A percentile compares a stretch with the other conserved stretches of the same genome.
Conservation (phyloP, 2,888 invertebrate genomes). For the Heliconius sara region DNA sequence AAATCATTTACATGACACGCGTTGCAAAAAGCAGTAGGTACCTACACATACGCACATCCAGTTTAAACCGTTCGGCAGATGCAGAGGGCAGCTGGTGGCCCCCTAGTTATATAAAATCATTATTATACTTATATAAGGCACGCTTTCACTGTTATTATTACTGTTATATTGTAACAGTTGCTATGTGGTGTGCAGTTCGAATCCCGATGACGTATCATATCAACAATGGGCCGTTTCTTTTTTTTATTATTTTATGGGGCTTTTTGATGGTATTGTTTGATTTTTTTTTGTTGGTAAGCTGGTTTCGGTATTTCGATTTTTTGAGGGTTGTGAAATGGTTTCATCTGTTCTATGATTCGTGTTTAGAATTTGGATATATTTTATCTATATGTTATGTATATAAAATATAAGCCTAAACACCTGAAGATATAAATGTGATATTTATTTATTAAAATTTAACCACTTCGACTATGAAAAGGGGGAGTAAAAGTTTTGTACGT, state of each 20-base stretch:
- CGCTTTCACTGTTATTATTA: slow-evolving; percentile 82
- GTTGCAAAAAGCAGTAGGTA: slow-evolving; percentile 33
- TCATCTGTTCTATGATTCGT: not conserved
- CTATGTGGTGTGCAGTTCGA: slow-evolving; percentile 52
- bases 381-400: too few species aligned
- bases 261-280: not conserved
- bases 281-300: not conserved
- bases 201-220: slow-evolving; percentile 12
- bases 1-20: slow-evolving; percentile 41
- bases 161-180: slow-evolving; percentile 67
- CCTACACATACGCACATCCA: slow-evolving; percentile 22
- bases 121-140: slow-evolving; percentile 65
- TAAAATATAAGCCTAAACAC: not conserved
- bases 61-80: slow-evolving; percentile 44
- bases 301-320: not conserved
- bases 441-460: not conserved
- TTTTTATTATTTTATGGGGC: not conserved
- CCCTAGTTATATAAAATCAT: slow-evolving; percentile 59
- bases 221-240: not conserved
- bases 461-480: not conserved
- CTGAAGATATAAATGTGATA: not conserved
- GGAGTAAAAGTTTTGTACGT: not conserved
- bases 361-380: not conserved
- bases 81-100: slow-evolving; percentile 70
- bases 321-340: not conserved